Base-by-base conservation (phyloP, 2,797 vertebrate species). In the Heteromormyrus szaboi region DNA sequence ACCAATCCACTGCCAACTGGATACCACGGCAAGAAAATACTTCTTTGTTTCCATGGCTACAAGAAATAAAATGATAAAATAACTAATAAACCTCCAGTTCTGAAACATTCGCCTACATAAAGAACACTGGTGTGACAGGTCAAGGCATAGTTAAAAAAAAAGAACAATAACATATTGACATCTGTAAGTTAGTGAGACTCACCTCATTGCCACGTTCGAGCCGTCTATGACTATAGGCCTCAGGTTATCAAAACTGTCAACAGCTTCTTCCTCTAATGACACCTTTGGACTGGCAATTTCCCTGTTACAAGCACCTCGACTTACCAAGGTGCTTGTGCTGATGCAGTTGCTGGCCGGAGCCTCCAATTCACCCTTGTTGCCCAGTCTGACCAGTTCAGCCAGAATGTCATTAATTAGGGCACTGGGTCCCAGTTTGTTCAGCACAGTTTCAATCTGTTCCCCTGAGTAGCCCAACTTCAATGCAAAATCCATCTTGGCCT, bases 171-270 rank as follows among this genome's bases (percentile, higher is more conserved):
- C 76, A 54, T 68, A 29, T 33, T 53, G 53, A 86, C 53, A 62
- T 14, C 41, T 54, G 84, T 33, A 46, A n/a, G 11, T 48, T 7
- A 11, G 14, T 33, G 14, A 8, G n/a, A 11, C 3, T 92, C 94
- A 99, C 99, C 99, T 99, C 99, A 99, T 99, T 88, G 99, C 99
- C 89, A 99, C 98, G 76, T 99, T 99, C 90, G 98, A 99, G 92
- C 98, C 99, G 90, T 99, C 99, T 72, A 99, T 97, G 92, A 99
- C 99, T 83, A 99, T 95, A 81, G 98, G 98, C 91, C 99, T 96
- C 92, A 99, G 95, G 94, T 99, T 99, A 90, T 99, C 97, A 89
- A 93, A 97, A 51, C 93, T 96, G 92, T 99, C 98, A 88, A 95
- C 93, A 56, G 97, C 93, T 92, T 99, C 98, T 54, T 98, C 98